Base-by-base conservation (phyloP, 2,797 vertebrate genomes). In the Melanotaenia nigrans region DNA sequence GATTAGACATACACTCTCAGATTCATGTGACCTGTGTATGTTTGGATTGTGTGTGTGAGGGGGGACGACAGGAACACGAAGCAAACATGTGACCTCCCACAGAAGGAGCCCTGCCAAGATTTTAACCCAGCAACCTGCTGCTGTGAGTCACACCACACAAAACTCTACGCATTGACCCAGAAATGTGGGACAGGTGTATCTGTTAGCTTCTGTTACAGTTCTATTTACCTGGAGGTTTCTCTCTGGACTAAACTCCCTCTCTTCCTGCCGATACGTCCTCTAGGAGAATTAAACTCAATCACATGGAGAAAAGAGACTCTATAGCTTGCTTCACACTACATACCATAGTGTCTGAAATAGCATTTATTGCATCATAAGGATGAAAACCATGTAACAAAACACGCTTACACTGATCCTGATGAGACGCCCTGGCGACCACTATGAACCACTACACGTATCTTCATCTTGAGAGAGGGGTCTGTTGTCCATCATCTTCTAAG, bases 21-120 rank as follows among this genome's bases (percentile, higher is more conserved):
- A 83, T 85, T 89, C 87, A 89, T 85, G 84, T 81, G 82, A 83
- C 78, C 61, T 38, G 67, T 65, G 20, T 65, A 68, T 77, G 81
- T 85, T 79, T 77, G 82, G 71, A 74, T 65, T 79, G 74, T 30
- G 28, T 30, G 28, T 30, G 28, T 4, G 0, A 3, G 28, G 28
- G 28, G 28, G 28, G 28, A 30, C 28, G 59, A 20, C 64, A 56
- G 81, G 55, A 71, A 74, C 79, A 84, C 5, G 20, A 36, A 63
- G 73, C 11, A 58, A 83, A 81, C 86, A 87, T 86, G 85, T 89
- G 84, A 90, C 78, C 68, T 42, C 20, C 56, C 64, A 49, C 28
- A 3, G 64, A 1, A 73, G 65, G 18, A 73, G 47, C 35, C 0
- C 53, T 20, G 75, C 65, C 61, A 66, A 25, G 73, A 38, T 51